phyloP scores from a whole-genome alignment of 2,797 vertebrate species.

The Melanotaenia parkinsoni region DNA sequence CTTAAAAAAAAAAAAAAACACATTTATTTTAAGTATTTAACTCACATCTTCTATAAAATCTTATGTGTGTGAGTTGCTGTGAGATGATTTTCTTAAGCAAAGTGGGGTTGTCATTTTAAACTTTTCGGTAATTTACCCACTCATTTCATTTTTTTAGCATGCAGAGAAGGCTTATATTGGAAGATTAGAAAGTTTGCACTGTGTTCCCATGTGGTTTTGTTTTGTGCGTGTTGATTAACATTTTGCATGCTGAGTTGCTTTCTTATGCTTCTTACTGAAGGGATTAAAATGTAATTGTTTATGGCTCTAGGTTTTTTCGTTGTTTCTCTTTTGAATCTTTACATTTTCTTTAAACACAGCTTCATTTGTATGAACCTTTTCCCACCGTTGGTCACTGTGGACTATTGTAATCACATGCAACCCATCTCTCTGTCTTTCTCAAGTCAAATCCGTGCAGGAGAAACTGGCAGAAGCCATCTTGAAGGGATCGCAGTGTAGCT shows the following conservation, averaged over 20 bases:
- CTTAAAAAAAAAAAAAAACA: background rate
- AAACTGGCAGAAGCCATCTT: conserved; percentile 80
- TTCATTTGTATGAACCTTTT: background rate
- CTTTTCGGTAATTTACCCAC: background rate
- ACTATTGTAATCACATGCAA: conserved; percentile 20
- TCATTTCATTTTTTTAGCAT: background rate
- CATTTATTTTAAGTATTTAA: conserved; percentile 7
- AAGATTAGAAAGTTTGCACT: background rate
- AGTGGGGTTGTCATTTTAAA: background rate
- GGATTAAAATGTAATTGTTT: conserved; percentile 49
- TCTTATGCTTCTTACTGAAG: conserved; percentile 35
- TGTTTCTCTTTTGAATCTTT: conserved; percentile 26
- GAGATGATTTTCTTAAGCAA: background rate
- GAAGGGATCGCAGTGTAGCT: conserved; percentile 66
- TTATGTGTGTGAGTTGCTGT: background rate
- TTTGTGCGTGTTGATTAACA: conserved; percentile 39
- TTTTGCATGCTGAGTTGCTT: conserved; percentile 53
- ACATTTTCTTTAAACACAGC: conserved; percentile 1
- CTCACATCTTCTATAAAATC: background rate
- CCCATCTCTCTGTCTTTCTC: conserved; percentile 37
- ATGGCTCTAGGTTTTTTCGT: conserved; percentile 32
- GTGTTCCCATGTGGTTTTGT: conserved; percentile 18
- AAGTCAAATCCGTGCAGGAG: conserved; percentile 87
- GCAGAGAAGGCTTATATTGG: background rate
- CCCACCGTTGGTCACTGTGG: background rate